phyloP scores from a whole-genome alignment of 2,888 invertebrate genomes.

The Ochropacha duplaris region DNA sequence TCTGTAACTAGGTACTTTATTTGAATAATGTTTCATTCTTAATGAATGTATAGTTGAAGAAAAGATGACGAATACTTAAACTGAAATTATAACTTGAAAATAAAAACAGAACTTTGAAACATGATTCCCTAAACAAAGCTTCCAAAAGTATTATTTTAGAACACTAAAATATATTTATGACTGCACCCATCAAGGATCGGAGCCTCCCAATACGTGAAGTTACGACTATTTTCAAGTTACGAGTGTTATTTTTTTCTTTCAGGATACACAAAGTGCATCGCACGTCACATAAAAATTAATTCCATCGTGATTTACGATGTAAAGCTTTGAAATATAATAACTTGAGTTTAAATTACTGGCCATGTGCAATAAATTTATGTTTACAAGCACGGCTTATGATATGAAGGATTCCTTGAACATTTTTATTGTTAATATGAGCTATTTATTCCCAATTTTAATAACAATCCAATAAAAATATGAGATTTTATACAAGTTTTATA shows the following conservation, averaged over 20 bases:
- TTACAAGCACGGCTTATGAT: conserved; percentile 47
- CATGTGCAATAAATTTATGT: conserved; percentile 66
- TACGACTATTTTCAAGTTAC: conserved; percentile 23
- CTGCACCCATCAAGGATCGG: neutral
- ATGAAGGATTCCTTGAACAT: conserved; percentile 19
- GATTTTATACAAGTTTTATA: too few species aligned
- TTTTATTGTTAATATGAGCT: neutral
- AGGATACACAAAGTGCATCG: conserved; percentile 48
- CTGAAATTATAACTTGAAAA: too few species aligned
- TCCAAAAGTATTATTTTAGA: neutral
- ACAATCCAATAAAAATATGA: too few species aligned
- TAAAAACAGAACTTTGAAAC: too few species aligned
- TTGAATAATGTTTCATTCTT: too few species aligned
- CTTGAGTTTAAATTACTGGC: conserved; percentile 67
- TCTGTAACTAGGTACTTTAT: too few species aligned
- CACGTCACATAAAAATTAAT: conserved; percentile 74
- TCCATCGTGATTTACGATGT: conserved; percentile 66
- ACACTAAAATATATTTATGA: neutral
- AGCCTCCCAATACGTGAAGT: conserved; percentile 7
- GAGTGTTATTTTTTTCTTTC: conserved; percentile 25
- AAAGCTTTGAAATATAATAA: conserved; percentile 79
- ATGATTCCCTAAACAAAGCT: neutral
- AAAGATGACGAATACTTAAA: too few species aligned
- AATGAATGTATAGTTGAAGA: too few species aligned
- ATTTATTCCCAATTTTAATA: too few species aligned